Percentiles rank a stretch among this genome's conserved stretches.
Evolutionary conservation across 2,113 vertebrate species (phyloP).

Genomic region (Apistogramma diplotaenia): DNA sequence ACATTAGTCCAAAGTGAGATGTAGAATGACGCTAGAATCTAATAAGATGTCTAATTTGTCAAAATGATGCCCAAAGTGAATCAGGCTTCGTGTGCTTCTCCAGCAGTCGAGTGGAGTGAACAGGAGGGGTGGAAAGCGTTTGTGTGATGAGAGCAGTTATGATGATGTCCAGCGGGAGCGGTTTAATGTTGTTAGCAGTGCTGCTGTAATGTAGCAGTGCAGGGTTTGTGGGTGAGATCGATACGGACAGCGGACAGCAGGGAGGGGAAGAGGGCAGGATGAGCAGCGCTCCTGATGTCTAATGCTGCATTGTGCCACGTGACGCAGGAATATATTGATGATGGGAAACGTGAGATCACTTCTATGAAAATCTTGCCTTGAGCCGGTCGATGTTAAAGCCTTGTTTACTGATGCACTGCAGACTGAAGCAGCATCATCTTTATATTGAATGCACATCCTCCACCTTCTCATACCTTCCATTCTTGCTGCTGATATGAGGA

Average conservation of each 20-base stretch:
- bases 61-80: not conserved
- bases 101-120: not conserved
- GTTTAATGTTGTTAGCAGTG: conserved; percentile 43
- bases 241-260: conserved; percentile 31
- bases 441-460: not conserved
- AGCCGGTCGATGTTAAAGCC: conserved; percentile 32
- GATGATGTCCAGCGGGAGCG: conserved; percentile 27
- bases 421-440: not conserved
- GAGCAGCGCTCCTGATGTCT: not conserved
- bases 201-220: conserved; percentile 49
- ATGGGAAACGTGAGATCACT: conserved; percentile 55
- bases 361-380: conserved; percentile 36
- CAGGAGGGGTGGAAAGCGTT: conserved; percentile 1
- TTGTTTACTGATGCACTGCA: not conserved
- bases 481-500: not conserved
- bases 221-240: conserved; percentile 45
- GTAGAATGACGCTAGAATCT: not conserved
- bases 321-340: conserved; percentile 22
- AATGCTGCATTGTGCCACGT: conserved; percentile 43
- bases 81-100: not conserved
- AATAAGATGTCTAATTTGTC: conserved; percentile 4
- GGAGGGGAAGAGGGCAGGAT: conserved; percentile 36
- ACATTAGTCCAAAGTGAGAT: not conserved
- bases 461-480: not conserved
- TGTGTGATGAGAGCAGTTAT: not conserved